Base-by-base conservation (phyloP, 2,888 invertebrate species). In the Chalcis sispes region DNA sequence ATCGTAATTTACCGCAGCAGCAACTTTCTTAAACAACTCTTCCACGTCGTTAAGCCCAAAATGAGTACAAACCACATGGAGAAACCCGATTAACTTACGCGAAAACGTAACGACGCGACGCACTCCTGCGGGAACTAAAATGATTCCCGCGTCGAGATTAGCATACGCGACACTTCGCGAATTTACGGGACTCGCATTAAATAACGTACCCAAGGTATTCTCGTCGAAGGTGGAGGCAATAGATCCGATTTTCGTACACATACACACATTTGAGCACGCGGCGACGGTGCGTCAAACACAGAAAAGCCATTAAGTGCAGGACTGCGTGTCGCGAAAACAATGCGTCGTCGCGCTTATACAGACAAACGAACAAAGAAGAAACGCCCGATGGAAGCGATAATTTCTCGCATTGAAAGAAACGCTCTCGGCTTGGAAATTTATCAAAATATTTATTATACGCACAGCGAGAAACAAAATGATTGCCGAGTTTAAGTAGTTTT, bases 251-350 rank as follows among this genome's bases (percentile, higher is more conserved):
- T n/a, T n/a, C n/a, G 36, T 7, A 29, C n/a, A 29, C n/a, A 3
- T 23, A 52, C 15, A 25, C 23, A 52, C 2, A 10, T 62, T 42
- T 8, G 64, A 69, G 20, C 36, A 40, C 32, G 36, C 58, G 72
- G 46, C 62, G 65, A 18, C 73, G 75, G 20, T 58, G 59, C 46
- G 27, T 62, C 70, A 72, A 76, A 76, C 74, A 75, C 69, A 74
- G 75, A 67, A 73, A 75, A 10, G 27, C 80, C 80, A 82, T 82
- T 83, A 85, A 85, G 85, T 85, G 85, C 56, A 56, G 85, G 82
- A 7, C 7, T 54, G 29, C 15, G 50, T n/a, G 27, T n/a, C 80
- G 80, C 81, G 23, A 13, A n/a, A 25, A 42, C 42, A 42, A 42
- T 42, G 42, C 8, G n/a, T n/a, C n/a, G n/a, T n/a, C n/a, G n/a